Conservation (phyloP, 2,888 invertebrate species). For the Caenorhabditis macrosperma region DNA sequence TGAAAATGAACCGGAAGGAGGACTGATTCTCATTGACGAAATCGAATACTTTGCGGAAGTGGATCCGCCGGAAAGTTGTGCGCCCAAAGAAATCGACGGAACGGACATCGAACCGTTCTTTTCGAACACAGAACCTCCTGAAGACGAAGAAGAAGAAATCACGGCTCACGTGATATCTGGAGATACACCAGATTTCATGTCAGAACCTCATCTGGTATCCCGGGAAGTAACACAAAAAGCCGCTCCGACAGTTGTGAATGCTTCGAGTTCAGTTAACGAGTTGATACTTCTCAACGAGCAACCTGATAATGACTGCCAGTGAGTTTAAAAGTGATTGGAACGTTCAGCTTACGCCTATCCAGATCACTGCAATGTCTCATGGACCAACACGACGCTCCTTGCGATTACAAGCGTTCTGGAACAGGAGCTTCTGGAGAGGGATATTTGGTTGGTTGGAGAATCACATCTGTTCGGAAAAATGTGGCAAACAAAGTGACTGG, state of each 20-base stretch:
- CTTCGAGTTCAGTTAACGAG: constrained; percentile 38
- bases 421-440: constrained; percentile 66
- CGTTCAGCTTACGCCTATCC: background rate
- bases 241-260: constrained; percentile 42
- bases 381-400: constrained; percentile 59
- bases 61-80: constrained; percentile 69
- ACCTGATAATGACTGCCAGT: constrained; percentile 51
- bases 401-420: constrained; percentile 67
- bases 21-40: constrained; percentile 68
- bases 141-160: constrained; percentile 6
- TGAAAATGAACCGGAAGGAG: constrained; percentile 73
- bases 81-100: constrained; percentile 52
- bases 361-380: constrained; percentile 65
- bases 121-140: background rate
- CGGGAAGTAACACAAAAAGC: constrained; percentile 48
- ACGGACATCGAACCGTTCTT: constrained; percentile 51
- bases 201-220: constrained; percentile 25
- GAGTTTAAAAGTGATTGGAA: background rate
- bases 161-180: constrained; percentile 47
- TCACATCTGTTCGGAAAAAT: constrained; percentile 38
- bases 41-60: constrained; percentile 71
- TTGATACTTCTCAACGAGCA: constrained; percentile 31
- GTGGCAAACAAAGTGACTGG: constrained; percentile 68
- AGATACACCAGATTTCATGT: constrained; percentile 39
- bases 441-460: constrained; percentile 63